Evolutionary conservation across 2,888 invertebrate species (phyloP), one percentile per base, ranked within the genome.

Genomic region (Tetheella fluctuosa): DNA sequence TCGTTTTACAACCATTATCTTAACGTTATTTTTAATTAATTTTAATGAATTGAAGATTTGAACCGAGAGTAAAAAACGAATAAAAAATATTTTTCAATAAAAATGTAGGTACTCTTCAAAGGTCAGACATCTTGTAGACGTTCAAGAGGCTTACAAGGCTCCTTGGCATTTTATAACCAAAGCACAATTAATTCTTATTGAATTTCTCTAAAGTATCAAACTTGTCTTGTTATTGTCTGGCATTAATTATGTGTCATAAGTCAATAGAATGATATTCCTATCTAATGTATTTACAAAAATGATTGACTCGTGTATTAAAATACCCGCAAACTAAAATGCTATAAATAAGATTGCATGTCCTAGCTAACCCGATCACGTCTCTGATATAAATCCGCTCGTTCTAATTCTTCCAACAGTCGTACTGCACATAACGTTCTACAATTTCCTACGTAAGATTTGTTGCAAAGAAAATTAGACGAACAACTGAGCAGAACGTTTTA

Each of bases 311-410:
- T 55, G 52, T 70, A 66, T 69, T 64, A 62, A 65, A 39, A 15
- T 39, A 39, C 6, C 39, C 15, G 39, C 69, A 72, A 73, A 69
- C 63, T 67, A 67, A 64, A 61, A 59, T 55, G 63, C 67, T 76
- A 79, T 79, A 77, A 80, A 79, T 79, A 77, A 80, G 77, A 81
- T 80, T 80, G 77, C 79, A 80, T 69, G 73, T 75, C 74, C 70
- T 59, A 61, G 52, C 59, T 58, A 66, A 62, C 39, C 55, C 63
- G 68, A 57, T 65, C 79, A 79, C 77, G 81, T 76, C 37, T 48
- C 53, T 37, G 59, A 60, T 65, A 82, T 81, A 81, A 82, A 82
- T 81, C 74, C 60, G 54, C 68, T 59, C 67, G 67, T 67, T 79
- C 73, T 80, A 79, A 79, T 80, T 80, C 79, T 74, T 79, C 68